phyloP scores from a whole-genome alignment of 2,888 invertebrate genomes.

The Limnephilus lunatus region DNA sequence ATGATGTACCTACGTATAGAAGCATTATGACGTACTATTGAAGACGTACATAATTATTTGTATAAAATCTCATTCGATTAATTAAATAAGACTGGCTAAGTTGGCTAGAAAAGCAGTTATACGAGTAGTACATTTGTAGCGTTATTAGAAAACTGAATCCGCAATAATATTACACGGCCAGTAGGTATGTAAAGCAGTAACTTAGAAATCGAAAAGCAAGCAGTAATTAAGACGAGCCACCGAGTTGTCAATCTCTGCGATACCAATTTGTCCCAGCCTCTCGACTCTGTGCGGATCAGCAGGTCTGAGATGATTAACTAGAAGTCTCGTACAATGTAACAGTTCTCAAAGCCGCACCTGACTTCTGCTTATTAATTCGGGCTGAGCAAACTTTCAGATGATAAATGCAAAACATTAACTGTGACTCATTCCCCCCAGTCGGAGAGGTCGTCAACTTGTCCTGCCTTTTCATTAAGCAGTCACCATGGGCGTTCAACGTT shows the following conservation, averaged over 20 bases:
- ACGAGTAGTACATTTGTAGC: background rate
- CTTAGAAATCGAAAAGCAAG: background rate
- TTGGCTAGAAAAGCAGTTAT: background rate
- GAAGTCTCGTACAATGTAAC: constrained; percentile 36
- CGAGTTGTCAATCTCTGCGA: background rate
- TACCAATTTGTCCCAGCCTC: background rate
- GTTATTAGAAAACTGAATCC: background rate
- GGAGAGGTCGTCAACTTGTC: constrained; percentile 40
- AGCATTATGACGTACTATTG: no score
- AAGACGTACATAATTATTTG: background rate
- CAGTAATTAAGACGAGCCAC: background rate
- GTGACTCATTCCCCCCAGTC: constrained; percentile 16
- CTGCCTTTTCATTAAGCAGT: constrained; percentile 12
- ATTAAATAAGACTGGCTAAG: background rate
- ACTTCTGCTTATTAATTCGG: constrained; percentile 37
- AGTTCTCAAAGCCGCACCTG: constrained; percentile 56
- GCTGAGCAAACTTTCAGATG: background rate
- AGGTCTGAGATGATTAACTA: constrained; percentile 4
- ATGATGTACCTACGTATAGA: no score
- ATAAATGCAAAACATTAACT: constrained; percentile 35
- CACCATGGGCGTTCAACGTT: constrained; percentile 25
- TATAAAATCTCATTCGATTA: background rate
- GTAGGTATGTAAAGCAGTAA: background rate
- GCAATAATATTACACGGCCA: background rate
- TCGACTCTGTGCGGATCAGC: background rate